Conservation (phyloP, 30 jellyfish, hydroid and myxozoan genomes). For the Clytia hemisphaerica region DNA sequence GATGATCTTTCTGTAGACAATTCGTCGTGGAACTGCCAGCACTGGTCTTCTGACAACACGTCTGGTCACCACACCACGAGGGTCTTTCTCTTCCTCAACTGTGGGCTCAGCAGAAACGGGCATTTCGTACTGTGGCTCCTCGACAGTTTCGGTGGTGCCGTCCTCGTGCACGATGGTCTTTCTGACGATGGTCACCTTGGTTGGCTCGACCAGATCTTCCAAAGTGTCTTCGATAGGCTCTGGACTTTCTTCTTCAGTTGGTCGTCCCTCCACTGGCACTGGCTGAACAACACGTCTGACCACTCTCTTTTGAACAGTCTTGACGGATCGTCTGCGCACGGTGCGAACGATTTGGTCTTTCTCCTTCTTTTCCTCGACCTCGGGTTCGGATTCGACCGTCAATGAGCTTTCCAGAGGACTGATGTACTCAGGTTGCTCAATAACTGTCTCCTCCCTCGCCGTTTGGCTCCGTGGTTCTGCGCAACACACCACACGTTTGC, state of each 20-base stretch:
- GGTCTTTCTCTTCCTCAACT: constrained; percentile 61
- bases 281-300: constrained; percentile 51
- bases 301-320: constrained; percentile 58
- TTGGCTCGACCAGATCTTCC: constrained; percentile 59
- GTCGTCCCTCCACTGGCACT: too few species aligned
- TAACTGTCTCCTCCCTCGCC: constrained; percentile 42
- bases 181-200: constrained; percentile 36
- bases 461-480: constrained; percentile 38
- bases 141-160: constrained; percentile 38
- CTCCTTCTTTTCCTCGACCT: constrained; percentile 24
- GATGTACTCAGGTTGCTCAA: constrained; percentile 65
- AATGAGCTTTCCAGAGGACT: constrained; percentile 48
- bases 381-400: constrained; percentile 61
- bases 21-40: constrained; percentile 44
- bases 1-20: constrained; percentile 43
- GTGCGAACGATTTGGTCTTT: constrained; percentile 53
- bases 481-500: constrained; percentile 47
- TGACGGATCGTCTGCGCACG: constrained; percentile 56
- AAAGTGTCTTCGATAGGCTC: constrained; percentile 73
- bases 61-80: constrained; percentile 45
- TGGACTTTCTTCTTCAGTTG: too few species aligned
- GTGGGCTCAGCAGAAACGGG: constrained; percentile 50
- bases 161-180: constrained; percentile 34
- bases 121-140: constrained; percentile 71
- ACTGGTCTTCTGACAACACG: constrained; percentile 37